These are phyloP conservation scores for Ommatoiulus sabulosus DNA, from an alignment of 2,888 invertebrate species.

Conservation along the genomic window DNA sequence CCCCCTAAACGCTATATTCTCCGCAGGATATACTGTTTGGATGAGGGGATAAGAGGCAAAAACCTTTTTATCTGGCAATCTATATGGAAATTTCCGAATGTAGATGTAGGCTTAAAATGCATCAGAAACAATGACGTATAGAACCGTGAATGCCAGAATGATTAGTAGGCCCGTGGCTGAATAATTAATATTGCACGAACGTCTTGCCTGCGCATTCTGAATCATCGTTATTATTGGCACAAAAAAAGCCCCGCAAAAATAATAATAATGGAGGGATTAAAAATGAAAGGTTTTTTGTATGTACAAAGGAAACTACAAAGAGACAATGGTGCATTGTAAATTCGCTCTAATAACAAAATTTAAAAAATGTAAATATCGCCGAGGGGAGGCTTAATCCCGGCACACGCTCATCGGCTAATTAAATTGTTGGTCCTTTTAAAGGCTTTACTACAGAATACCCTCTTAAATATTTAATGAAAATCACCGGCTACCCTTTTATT, in stretches of 20 bases:
- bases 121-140: not conserved
- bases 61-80: constrained; percentile 39
- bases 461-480: constrained; percentile 39
- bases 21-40: constrained; percentile 20
- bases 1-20: constrained; percentile 13
- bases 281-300: constrained; percentile 36
- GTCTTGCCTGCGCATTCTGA: not conserved
- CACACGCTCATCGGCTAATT: constrained; percentile 24
- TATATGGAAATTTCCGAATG: constrained; percentile 35
- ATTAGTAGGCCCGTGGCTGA: constrained; percentile 25
- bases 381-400: constrained; percentile 36
- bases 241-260: not conserved
- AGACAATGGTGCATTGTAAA: constrained; percentile 28
- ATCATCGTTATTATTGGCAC: constrained; percentile 17
- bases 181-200: not conserved
- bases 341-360: constrained; percentile 24
- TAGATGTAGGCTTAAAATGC: constrained; percentile 30
- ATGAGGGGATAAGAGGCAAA: constrained; percentile 7
- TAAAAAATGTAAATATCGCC: constrained; percentile 35
- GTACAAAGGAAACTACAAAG: constrained; percentile 17
- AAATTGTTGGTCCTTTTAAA: constrained; percentile 24
- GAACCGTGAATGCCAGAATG: not conserved
- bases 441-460: constrained; percentile 23
- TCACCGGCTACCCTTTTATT: constrained; percentile 8
- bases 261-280: constrained; percentile 40